Evolutionary conservation across 2,113 vertebrate species (phyloP).

Genomic region (Columba janthina): DNA sequence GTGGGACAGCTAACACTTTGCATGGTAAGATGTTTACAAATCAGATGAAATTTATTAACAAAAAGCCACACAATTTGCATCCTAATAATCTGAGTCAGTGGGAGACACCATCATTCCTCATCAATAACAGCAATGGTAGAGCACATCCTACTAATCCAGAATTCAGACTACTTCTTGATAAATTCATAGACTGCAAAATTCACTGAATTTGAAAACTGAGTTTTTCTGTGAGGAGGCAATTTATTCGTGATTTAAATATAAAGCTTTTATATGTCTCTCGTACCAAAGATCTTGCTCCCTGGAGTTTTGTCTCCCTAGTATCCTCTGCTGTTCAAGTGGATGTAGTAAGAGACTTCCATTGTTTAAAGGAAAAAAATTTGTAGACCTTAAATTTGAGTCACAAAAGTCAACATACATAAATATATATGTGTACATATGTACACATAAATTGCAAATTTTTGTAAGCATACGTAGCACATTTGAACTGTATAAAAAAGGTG

Average conservation of each 20-base stretch:
- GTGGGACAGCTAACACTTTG: background rate
- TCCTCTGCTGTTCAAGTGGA: background rate
- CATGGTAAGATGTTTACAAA: background rate
- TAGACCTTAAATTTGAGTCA: background rate
- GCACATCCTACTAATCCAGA: background rate
- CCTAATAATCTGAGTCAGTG: background rate
- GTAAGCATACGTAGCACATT: background rate
- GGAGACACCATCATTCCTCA: background rate
- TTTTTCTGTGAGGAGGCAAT: background rate
- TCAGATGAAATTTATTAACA: background rate
- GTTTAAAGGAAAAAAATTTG: background rate
- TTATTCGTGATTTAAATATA: background rate
- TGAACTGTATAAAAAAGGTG: background rate
- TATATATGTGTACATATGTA: too few relatives aligned
- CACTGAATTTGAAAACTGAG: background rate
- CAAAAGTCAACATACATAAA: background rate
- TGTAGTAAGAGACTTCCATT: background rate
- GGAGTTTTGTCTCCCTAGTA: background rate
- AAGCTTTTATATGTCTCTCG: background rate
- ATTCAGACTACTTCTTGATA: background rate
- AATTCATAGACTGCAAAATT: background rate
- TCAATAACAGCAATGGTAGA: background rate
- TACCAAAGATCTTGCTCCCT: background rate
- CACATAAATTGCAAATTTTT: background rate
- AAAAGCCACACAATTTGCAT: background rate